Evolutionary conservation across 2,888 invertebrate genomes (phyloP).

Genomic region (Idaea biselata): DNA sequence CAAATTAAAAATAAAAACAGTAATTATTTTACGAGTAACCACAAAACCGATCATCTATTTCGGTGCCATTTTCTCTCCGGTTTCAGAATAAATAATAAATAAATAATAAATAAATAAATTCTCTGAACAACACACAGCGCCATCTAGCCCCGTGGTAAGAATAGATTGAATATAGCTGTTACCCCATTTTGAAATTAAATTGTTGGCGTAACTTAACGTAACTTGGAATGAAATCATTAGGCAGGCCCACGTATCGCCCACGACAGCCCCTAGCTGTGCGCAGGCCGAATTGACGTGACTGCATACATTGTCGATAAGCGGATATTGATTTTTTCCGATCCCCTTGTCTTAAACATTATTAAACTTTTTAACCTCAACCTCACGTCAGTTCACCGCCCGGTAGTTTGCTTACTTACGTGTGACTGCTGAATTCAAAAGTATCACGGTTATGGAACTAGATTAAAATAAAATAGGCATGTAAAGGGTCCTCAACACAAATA

Average conservation of each 20-base stretch:
- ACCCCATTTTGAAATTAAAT: background rate
- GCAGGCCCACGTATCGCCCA: constrained; percentile 15
- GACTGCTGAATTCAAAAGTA: too few species aligned
- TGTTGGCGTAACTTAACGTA: background rate
- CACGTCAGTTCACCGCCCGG: too few species aligned
- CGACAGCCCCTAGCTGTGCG: constrained; percentile 27
- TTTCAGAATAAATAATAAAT: too few species aligned
- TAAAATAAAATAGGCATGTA: too few species aligned
- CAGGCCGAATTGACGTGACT: constrained; percentile 46
- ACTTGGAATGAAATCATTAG: constrained; percentile 37
- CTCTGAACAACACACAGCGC: too few species aligned
- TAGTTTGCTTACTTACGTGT: background rate
- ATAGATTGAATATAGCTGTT: background rate
- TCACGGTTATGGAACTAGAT: too few species aligned
- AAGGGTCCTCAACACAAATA: too few species aligned
- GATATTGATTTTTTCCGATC: constrained; percentile 53
- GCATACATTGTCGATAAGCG: constrained; percentile 52
- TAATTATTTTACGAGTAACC: too few species aligned
- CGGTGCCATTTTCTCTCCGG: too few species aligned
- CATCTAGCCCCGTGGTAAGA: background rate
- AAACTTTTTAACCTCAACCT: constrained; percentile 20
- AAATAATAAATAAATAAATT: too few species aligned
- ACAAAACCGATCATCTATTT: too few species aligned
- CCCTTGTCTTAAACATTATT: constrained; percentile 37
- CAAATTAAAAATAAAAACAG: too few species aligned